A percentile compares a stretch with the other conserved stretches of the same genome.
phyloP scores from a whole-genome alignment of 2,797 vertebrate species.

The Pseudochirops corinnae region DNA sequence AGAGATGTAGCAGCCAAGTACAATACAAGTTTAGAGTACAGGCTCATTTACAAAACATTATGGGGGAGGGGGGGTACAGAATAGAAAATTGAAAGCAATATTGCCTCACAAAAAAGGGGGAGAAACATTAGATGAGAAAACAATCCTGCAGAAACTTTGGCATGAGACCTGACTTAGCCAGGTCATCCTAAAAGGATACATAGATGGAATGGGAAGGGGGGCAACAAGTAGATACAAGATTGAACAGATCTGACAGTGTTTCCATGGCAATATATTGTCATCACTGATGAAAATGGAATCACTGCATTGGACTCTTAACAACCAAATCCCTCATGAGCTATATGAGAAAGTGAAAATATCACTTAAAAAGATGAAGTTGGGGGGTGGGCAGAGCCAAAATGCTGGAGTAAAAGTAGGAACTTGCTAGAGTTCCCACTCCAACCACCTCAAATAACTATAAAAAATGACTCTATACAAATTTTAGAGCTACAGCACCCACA shows the following conservation, averaged over 20 bases:
- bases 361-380: neutral
- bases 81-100: neutral
- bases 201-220: neutral
- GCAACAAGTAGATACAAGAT: neutral
- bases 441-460: too few species aligned
- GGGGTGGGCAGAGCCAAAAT: too few species aligned
- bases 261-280: neutral
- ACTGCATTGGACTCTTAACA: neutral
- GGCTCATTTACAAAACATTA: neutral
- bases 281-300: neutral
- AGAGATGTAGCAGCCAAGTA: neutral
- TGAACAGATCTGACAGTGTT: neutral
- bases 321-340: neutral
- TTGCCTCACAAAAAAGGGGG: neutral
- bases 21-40: neutral
- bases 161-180: neutral
- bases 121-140: neutral
- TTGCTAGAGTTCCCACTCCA: too few species aligned
- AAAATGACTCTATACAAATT: too few species aligned
- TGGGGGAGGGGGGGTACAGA: neutral
- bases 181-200: neutral
- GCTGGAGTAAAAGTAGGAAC: too few species aligned
- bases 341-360: neutral
- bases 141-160: neutral
- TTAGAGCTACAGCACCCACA: too few species aligned